Percentiles rank a stretch among this genome's conserved stretches.
Evolutionary conservation across 2,888 invertebrate species (phyloP).

Genomic region (Eristalinus aeneus): DNA sequence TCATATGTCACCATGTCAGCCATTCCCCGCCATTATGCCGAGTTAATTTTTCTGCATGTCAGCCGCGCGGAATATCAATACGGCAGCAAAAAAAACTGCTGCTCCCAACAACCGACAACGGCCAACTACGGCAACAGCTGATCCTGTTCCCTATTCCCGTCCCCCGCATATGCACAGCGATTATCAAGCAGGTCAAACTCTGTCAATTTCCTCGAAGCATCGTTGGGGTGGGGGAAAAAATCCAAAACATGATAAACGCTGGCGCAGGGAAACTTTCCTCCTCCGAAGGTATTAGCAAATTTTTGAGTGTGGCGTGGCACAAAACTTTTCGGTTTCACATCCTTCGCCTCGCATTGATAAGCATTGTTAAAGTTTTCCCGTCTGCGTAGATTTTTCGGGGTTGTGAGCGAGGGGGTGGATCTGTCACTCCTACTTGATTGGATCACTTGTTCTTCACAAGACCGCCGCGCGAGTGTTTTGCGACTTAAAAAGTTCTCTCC

Average conservation of each 20-base stretch:
- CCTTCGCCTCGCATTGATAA: slow-evolving; percentile 62
- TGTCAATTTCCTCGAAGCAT: slow-evolving; percentile 44
- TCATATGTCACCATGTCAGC: slow-evolving; percentile 36
- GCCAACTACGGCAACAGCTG: slow-evolving; percentile 64
- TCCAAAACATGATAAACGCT: slow-evolving; percentile 63
- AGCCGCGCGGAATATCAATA: slow-evolving; percentile 53
- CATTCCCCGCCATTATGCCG: neutral
- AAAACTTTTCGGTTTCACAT: slow-evolving; percentile 68
- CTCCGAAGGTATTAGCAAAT: slow-evolving; percentile 62
- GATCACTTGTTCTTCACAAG: slow-evolving; percentile 65
- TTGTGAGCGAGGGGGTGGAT: neutral
- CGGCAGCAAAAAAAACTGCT: slow-evolving; percentile 15
- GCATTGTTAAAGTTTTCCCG: slow-evolving; percentile 61
- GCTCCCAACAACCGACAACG: slow-evolving; percentile 6
- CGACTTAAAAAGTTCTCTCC: slow-evolving; percentile 55
- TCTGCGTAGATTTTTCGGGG: slow-evolving; percentile 13
- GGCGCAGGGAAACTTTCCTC: slow-evolving; percentile 53
- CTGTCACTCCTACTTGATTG: slow-evolving; percentile 69
- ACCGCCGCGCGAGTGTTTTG: slow-evolving; percentile 29
- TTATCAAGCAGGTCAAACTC: slow-evolving; percentile 18
- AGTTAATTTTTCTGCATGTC: slow-evolving; percentile 55
- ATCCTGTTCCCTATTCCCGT: slow-evolving; percentile 37
- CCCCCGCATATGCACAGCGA: neutral
- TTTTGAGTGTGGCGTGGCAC: slow-evolving; percentile 60
- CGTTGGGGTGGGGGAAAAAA: slow-evolving; percentile 49